These are phyloP conservation scores for Apis florea DNA, from an alignment of 1,140 invertebrate species.

Conservation along the genomic window DNA sequence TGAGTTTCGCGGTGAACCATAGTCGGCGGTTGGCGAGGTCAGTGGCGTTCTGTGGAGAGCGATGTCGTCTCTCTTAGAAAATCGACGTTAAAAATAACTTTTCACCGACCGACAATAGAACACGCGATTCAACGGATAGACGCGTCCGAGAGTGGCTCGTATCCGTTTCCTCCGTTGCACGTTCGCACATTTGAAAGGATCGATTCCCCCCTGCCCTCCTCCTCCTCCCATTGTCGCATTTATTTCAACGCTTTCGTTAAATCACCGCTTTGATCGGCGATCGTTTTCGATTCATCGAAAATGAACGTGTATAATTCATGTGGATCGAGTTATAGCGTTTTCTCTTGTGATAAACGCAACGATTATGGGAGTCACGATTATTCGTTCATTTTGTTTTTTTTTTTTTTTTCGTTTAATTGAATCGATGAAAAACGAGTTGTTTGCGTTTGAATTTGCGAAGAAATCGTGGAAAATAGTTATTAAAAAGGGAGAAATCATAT, in stretches of 20 bases:
- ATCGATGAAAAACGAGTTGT: too few relatives aligned
- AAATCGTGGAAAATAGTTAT: too few relatives aligned
- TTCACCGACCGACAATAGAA: conserved; percentile 42
- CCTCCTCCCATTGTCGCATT: background rate
- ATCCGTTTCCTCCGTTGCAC: background rate
- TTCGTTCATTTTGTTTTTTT: too few relatives aligned
- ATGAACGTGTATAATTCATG: too few relatives aligned
- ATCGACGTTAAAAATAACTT: conserved; percentile 47
- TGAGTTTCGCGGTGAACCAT: conserved; percentile 47
- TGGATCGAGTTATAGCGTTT: too few relatives aligned
- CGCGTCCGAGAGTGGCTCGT: background rate
- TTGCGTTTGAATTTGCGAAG: too few relatives aligned
- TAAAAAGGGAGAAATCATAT: too few relatives aligned
- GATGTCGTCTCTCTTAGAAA: conserved; percentile 13
- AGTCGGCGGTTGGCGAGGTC: conserved; percentile 46
- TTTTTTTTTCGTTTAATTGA: too few relatives aligned
- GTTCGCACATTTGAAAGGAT: background rate
- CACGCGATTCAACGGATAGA: conserved; percentile 24
- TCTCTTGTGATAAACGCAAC: too few relatives aligned
- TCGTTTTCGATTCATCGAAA: too few relatives aligned
- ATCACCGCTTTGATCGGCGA: background rate
- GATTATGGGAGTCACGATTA: too few relatives aligned
- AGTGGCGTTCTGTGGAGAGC: conserved; percentile 26
- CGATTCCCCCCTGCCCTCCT: conserved; percentile 7
- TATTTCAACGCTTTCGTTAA: background rate